Evolutionary conservation across 2,888 invertebrate species (phyloP).

Genomic region (Cerceris rybyensis): DNA sequence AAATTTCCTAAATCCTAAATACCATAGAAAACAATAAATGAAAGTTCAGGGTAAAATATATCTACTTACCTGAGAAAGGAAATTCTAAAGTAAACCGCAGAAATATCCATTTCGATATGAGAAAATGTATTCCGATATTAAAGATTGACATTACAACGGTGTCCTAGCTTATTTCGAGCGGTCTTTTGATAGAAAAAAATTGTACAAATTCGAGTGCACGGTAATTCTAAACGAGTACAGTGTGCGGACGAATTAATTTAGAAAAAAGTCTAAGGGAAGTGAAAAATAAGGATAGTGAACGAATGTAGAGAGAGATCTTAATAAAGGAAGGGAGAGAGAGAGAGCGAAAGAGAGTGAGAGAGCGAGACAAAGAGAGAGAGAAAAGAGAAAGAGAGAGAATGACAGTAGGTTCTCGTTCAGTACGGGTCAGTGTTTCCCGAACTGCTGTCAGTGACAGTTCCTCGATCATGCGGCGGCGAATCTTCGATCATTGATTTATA

Average conservation of each 20-base stretch:
- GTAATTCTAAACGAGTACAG: not conserved
- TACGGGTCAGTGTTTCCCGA: constrained; percentile 80
- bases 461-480: constrained; percentile 69
- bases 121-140: not conserved
- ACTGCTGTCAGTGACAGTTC: constrained; percentile 81
- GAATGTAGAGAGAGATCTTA: not conserved
- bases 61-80: too few relatives aligned
- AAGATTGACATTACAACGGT: not conserved
- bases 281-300: constrained; percentile 15
- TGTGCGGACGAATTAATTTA: not conserved
- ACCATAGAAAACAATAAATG: too few relatives aligned
- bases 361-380: constrained; percentile 42
- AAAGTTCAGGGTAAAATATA: too few relatives aligned
- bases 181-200: not conserved
- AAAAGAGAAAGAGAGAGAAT: constrained; percentile 45
- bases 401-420: constrained; percentile 55
- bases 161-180: not conserved
- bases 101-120: not conserved
- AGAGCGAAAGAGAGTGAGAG: constrained; percentile 36
- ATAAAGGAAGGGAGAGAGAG: constrained; percentile 36
- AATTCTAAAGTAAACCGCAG: too few relatives aligned
- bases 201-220: not conserved
- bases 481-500: constrained; percentile 61
- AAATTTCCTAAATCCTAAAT: too few relatives aligned
- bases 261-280: not conserved